A percentile compares a stretch with the other conserved stretches of the same genome.
Conservation (phyloP, 2,888 invertebrate genomes). For the Syritta pipiens region DNA sequence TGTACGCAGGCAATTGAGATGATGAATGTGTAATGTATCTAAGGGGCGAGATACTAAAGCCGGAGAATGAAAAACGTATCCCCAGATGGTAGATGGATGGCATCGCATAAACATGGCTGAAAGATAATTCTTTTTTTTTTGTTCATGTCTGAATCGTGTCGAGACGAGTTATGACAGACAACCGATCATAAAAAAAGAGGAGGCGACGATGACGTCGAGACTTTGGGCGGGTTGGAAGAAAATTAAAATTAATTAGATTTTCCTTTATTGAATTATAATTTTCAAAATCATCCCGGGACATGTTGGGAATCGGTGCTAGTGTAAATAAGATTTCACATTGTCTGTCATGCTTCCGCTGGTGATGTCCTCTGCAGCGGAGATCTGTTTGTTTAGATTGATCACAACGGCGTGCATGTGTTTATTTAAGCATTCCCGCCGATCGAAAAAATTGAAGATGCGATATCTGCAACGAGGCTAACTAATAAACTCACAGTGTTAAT, state of each 20-base stretch:
- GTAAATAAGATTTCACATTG: constrained; percentile 47
- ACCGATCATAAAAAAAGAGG: constrained; percentile 41
- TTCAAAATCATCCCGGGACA: constrained; percentile 25
- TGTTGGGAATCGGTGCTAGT: constrained; percentile 41
- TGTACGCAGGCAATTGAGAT: constrained; percentile 58
- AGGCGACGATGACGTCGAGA: neutral
- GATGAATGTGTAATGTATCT: constrained; percentile 58
- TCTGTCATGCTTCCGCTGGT: constrained; percentile 22
- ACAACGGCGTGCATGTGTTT: too few species aligned
- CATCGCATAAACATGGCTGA: constrained; percentile 45
- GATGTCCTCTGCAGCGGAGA: constrained; percentile 3
- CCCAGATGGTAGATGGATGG: constrained; percentile 49
- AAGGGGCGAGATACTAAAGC: constrained; percentile 8
- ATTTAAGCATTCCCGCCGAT: constrained; percentile 28
- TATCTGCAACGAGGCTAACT: constrained; percentile 8
- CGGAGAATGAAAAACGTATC: constrained; percentile 1
- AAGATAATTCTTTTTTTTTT: constrained; percentile 18
- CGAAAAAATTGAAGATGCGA: neutral
- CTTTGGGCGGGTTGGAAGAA: constrained; percentile 19
- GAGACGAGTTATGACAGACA: constrained; percentile 63
- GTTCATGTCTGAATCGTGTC: constrained; percentile 5
- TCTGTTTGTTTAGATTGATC: constrained; percentile 27
- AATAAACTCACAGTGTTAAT: constrained; percentile 15
- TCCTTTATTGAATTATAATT: constrained; percentile 65
- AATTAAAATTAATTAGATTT: constrained; percentile 63